Evolutionary conservation across 1,140 invertebrate genomes (phyloP).

Genomic region (Drosophila seguyi): DNA sequence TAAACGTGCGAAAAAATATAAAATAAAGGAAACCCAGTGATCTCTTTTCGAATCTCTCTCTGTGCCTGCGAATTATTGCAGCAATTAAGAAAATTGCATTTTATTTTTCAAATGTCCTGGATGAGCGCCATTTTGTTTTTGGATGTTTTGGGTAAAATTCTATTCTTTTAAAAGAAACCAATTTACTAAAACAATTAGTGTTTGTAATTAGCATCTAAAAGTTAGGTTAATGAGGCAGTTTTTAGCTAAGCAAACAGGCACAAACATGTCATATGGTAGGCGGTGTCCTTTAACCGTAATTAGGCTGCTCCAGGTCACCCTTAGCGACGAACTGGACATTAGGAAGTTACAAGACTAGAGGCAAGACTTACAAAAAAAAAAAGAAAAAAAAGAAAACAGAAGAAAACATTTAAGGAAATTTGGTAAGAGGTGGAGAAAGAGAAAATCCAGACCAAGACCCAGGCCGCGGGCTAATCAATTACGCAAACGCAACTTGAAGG

Average conservation of each 20-base stretch:
- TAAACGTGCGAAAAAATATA: constrained; percentile 39
- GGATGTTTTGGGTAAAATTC: neutral
- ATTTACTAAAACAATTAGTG: neutral
- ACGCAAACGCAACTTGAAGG: constrained; percentile 52
- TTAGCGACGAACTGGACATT: constrained; percentile 25
- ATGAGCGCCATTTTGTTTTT: constrained; percentile 10
- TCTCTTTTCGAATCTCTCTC: constrained; percentile 14
- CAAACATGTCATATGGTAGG: constrained; percentile 12
- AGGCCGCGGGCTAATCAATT: constrained; percentile 68
- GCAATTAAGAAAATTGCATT: constrained; percentile 13
- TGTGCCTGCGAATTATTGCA: neutral
- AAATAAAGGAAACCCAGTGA: constrained; percentile 1
- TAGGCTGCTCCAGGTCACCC: constrained; percentile 5
- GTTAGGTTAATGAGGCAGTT: neutral
- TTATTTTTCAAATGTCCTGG: neutral
- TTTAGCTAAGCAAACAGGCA: constrained; percentile 32
- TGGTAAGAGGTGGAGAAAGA: neutral
- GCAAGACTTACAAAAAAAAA: neutral
- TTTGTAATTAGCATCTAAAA: neutral
- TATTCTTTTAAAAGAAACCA: neutral
- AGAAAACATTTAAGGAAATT: neutral
- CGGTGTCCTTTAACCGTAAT: constrained; percentile 10
- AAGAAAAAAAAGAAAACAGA: neutral
- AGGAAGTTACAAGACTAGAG: constrained; percentile 20
- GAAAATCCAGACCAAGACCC: constrained; percentile 31